Conservation (phyloP, 1,140 invertebrate genomes). For the Drosophila melanogaster region DNA sequence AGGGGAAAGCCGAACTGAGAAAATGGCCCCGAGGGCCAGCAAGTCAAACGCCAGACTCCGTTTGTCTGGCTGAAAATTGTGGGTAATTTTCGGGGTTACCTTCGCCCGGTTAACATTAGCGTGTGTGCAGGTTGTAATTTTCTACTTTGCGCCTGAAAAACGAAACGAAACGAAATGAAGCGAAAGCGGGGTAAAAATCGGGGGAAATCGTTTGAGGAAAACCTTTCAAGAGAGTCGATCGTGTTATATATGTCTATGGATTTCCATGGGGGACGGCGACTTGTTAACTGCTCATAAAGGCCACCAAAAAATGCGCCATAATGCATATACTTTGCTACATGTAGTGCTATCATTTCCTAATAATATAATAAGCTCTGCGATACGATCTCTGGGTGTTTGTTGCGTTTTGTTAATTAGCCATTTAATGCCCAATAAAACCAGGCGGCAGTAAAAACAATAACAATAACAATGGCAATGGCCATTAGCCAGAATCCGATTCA, state of each 20-base stretch:
- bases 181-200: constrained; percentile 14
- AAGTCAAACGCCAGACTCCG: constrained; percentile 54
- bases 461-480: constrained; percentile 21
- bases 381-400: constrained; percentile 44
- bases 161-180: constrained; percentile 20
- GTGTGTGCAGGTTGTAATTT: constrained; percentile 79
- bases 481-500: constrained; percentile 41
- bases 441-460: constrained; percentile 27
- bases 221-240: constrained; percentile 11
- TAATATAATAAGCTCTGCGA: constrained; percentile 39
- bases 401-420: constrained; percentile 75
- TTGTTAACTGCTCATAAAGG: constrained; percentile 60
- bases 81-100: constrained; percentile 65
- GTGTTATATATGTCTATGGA: constrained; percentile 57
- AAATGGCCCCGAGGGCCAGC: constrained; percentile 61
- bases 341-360: constrained; percentile 30
- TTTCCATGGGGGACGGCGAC: constrained; percentile 12
- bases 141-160: constrained; percentile 78
- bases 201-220: constrained; percentile 18
- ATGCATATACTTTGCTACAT: neutral
- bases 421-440: constrained; percentile 74
- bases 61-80: constrained; percentile 62
- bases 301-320: neutral
- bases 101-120: constrained; percentile 62
- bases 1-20: constrained; percentile 44